Evolutionary conservation across 2,113 vertebrate species (phyloP).

Genomic region (Pluvianellus socialis): DNA sequence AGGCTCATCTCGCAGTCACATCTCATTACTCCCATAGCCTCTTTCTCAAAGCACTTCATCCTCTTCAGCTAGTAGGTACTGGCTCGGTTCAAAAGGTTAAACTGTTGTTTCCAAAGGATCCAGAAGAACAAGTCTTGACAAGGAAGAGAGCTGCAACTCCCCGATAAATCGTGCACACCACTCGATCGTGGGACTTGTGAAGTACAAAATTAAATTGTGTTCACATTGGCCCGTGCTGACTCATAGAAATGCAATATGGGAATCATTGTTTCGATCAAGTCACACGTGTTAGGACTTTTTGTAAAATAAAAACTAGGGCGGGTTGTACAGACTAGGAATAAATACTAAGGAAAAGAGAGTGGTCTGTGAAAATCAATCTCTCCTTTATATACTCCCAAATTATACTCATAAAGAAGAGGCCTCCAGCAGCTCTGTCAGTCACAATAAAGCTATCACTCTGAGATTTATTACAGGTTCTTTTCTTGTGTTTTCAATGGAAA

Average conservation of each 20-base stretch:
- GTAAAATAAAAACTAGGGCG: slow-evolving; percentile 14
- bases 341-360: slow-evolving; percentile 43
- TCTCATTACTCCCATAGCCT: slow-evolving; percentile 49
- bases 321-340: slow-evolving; percentile 15
- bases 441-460: slow-evolving; percentile 68
- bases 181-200: neutral
- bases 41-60: slow-evolving; percentile 36
- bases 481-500: slow-evolving; percentile 68
- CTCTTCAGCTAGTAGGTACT: neutral
- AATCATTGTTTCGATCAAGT: slow-evolving; percentile 15
- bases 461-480: slow-evolving; percentile 73
- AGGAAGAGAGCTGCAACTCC: slow-evolving; percentile 3
- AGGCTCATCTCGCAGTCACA: slow-evolving; percentile 55
- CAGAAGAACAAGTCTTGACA: slow-evolving; percentile 56
- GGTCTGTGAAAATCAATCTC: slow-evolving; percentile 68
- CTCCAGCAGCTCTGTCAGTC: slow-evolving; percentile 73
- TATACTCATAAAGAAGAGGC: slow-evolving; percentile 73
- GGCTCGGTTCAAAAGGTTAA: slow-evolving; percentile 58
- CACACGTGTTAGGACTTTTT: neutral
- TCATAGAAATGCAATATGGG: slow-evolving; percentile 21
- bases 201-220: neutral
- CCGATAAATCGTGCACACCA: slow-evolving; percentile 42
- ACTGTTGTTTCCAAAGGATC: slow-evolving; percentile 56
- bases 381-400: slow-evolving; percentile 68
- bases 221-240: neutral